phyloP scores from a whole-genome alignment of 2,888 invertebrate species.

The Cheilosia pagana region DNA sequence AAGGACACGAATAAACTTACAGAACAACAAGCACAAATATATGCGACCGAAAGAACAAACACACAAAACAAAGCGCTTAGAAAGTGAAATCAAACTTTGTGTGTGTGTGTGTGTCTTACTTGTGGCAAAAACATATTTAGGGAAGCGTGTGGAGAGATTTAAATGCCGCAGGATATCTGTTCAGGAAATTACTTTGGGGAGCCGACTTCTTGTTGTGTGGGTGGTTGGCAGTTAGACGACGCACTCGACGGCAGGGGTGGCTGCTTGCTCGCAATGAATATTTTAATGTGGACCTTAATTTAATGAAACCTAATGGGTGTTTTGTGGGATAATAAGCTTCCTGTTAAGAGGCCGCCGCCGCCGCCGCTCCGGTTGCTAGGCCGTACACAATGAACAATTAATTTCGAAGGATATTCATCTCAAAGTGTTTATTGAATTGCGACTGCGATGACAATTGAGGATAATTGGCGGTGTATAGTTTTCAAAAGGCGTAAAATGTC shows the following conservation, averaged over 20 bases:
- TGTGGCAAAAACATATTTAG: slow-evolving; percentile 42
- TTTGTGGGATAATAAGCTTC: slow-evolving; percentile 56
- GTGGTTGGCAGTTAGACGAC: not conserved
- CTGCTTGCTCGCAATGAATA: slow-evolving; percentile 58
- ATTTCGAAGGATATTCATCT: slow-evolving; percentile 43
- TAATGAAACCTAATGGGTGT: slow-evolving; percentile 61
- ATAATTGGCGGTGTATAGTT: no score
- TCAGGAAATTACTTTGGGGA: slow-evolving; percentile 60
- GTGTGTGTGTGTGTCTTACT: not conserved
- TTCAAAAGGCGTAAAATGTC: no score
- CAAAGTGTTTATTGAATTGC: slow-evolving; percentile 35
- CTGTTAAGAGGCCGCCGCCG: slow-evolving; percentile 57
- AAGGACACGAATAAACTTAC: slow-evolving; percentile 27
- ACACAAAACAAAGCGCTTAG: slow-evolving; percentile 37
- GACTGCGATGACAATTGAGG: slow-evolving; percentile 23
- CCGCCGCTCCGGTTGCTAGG: no score
- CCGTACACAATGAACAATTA: slow-evolving; percentile 50
- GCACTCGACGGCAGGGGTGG: not conserved
- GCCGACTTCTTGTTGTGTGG: slow-evolving; percentile 17
- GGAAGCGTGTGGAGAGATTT: slow-evolving; percentile 54
- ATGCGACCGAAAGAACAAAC: slow-evolving; percentile 42
- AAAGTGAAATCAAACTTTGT: slow-evolving; percentile 59
- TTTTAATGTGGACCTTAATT: slow-evolving; percentile 63
- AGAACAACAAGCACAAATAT: slow-evolving; percentile 42
- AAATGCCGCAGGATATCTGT: slow-evolving; percentile 67